Conservation (phyloP, 2,113 vertebrate genomes). For the Ranitomeya imitator region DNA sequence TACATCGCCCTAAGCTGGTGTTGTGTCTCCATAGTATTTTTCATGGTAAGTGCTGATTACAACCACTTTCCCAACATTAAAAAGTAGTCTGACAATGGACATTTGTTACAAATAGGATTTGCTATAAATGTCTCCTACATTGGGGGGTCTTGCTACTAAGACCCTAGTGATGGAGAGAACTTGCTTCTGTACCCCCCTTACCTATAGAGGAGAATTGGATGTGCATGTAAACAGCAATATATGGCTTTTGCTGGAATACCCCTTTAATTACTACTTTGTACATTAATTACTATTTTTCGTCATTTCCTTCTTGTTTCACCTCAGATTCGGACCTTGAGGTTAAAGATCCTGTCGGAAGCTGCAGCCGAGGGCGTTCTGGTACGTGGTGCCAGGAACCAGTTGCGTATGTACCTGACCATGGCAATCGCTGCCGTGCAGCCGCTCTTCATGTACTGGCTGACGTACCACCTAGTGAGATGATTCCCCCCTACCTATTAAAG, state of each 20-base stretch:
- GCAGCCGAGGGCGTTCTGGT: constrained; percentile 82
- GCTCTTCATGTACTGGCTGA: constrained; percentile 93
- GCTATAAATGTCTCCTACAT: too few species aligned
- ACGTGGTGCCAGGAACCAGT: constrained; percentile 82
- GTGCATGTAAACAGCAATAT: too few species aligned
- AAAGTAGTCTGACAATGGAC: too few species aligned
- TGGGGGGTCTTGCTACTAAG: too few species aligned
- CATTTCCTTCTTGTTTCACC: too few species aligned
- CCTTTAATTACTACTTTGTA: not conserved
- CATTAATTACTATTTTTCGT: too few species aligned
- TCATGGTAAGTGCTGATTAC: constrained; percentile 74
- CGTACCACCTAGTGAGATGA: constrained; percentile 88
- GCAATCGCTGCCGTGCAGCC: constrained; percentile 86
- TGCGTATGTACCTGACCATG: constrained; percentile 93
- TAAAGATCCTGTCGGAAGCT: constrained; percentile 87
- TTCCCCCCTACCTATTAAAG: not conserved
- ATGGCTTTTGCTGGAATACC: not conserved
- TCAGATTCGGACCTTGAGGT: constrained; percentile 84
- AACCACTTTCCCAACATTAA: not conserved
- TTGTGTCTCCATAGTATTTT: constrained; percentile 82
- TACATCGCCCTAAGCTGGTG: constrained; percentile 87
- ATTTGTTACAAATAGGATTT: too few species aligned
- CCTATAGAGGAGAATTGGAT: too few species aligned
- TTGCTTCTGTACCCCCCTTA: too few species aligned
- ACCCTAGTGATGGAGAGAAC: too few species aligned